phyloP scores from a whole-genome alignment of 2,888 invertebrate genomes.

The Junonia oenone region DNA sequence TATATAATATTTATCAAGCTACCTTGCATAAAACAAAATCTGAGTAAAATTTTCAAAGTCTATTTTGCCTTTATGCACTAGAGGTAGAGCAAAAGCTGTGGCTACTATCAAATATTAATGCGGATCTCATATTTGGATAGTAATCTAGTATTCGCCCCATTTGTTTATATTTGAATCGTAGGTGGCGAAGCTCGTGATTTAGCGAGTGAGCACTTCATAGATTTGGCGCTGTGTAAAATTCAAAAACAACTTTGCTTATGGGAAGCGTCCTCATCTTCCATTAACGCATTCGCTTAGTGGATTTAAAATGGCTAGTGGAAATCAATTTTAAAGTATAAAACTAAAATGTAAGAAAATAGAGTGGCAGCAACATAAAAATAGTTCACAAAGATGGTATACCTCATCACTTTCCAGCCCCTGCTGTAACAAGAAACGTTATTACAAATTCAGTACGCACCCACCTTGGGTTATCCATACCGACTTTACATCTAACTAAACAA shows the following conservation, averaged over 20 bases:
- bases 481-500: constrained; percentile 31
- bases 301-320: constrained; percentile 71
- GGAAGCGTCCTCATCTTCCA: constrained; percentile 77
- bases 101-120: constrained; percentile 26
- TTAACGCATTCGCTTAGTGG: constrained; percentile 72
- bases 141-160: constrained; percentile 25
- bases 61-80: constrained; percentile 29
- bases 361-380: constrained; percentile 79
- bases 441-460: constrained; percentile 80
- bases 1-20: constrained; percentile 25
- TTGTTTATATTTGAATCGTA: constrained; percentile 24
- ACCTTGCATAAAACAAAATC: constrained; percentile 28
- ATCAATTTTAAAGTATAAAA: constrained; percentile 72
- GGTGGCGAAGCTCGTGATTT: constrained; percentile 58
- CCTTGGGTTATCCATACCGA: constrained; percentile 68
- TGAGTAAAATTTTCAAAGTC: constrained; percentile 24
- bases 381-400: constrained; percentile 84
- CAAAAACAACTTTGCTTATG: constrained; percentile 65
- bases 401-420: constrained; percentile 96
- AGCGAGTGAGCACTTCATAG: constrained; percentile 58
- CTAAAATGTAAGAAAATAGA: constrained; percentile 72
- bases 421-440: constrained; percentile 85
- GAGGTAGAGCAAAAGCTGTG: constrained; percentile 29
- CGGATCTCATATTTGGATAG: constrained; percentile 23
- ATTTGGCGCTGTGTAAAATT: constrained; percentile 55